These are phyloP conservation scores for Pipistrellus kuhlii DNA, from an alignment of 2,797 vertebrate species.

Conservation along the genomic window DNA sequence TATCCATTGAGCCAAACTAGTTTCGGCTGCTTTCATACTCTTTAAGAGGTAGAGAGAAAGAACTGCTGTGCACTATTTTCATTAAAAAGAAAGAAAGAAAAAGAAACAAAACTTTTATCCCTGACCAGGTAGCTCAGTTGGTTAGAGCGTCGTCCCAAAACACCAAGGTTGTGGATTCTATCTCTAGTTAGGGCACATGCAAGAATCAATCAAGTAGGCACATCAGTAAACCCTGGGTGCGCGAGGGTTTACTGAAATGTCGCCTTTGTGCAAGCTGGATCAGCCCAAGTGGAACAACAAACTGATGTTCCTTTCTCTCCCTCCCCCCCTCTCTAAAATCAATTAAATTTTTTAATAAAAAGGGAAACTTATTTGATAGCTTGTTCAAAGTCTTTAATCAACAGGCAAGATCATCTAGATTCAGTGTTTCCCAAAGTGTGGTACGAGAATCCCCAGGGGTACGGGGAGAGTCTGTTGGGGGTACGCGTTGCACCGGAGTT, in stretches of 20 bases:
- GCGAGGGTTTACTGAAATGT: too few relatives aligned
- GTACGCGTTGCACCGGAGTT: too few relatives aligned
- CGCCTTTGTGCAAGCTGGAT: too few relatives aligned
- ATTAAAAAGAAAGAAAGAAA: not conserved
- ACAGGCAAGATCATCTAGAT: slow-evolving; percentile 20
- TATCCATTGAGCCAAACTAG: too few relatives aligned
- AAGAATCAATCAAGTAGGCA: not conserved
- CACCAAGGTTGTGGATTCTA: not conserved
- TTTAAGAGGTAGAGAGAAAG: not conserved
- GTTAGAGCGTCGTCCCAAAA: not conserved
- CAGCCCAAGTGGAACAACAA: not conserved
- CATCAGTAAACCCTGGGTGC: not conserved
- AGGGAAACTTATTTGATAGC: not conserved
- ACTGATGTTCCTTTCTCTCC: not conserved
- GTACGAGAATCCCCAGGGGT: too few relatives aligned
- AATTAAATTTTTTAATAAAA: not conserved
- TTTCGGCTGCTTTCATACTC: not conserved
- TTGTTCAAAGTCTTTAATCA: slow-evolving; percentile 41
- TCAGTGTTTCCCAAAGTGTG: not conserved
- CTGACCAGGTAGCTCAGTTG: not conserved
- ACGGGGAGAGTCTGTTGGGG: too few relatives aligned
- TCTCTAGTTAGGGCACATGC: not conserved
- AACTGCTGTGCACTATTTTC: not conserved
- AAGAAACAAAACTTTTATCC: not conserved
- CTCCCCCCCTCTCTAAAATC: not conserved